A percentile compares a stretch with the other conserved stretches of the same genome.
These are phyloP conservation scores for Denticeps clupeoides DNA, from an alignment of 2,797 vertebrate genomes.

Conservation along the genomic window DNA sequence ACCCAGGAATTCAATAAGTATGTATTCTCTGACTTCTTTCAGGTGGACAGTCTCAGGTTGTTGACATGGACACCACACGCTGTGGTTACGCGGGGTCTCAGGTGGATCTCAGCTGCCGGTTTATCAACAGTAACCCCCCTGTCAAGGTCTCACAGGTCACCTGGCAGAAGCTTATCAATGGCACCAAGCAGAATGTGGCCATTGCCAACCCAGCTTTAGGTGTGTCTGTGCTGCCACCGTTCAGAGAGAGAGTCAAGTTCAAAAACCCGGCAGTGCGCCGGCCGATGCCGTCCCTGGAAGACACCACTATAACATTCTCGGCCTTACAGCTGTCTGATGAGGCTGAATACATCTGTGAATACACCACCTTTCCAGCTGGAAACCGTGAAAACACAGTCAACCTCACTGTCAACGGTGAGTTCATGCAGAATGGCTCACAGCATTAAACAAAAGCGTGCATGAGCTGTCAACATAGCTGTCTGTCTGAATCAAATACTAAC, in stretches of 20 bases:
- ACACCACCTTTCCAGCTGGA: constrained; percentile 88
- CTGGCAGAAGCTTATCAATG: constrained; percentile 90
- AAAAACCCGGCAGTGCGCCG: constrained; percentile 73
- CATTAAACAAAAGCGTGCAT: too few relatives aligned
- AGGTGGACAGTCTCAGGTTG: constrained; percentile 70
- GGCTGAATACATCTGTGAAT: constrained; percentile 92
- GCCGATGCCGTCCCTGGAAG: constrained; percentile 71
- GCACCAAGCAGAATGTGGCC: constrained; percentile 89
- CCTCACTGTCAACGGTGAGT: constrained; percentile 84
- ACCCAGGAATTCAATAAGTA: constrained; percentile 4
- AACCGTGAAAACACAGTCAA: constrained; percentile 90
- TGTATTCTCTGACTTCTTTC: constrained; percentile 1
- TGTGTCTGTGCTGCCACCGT: constrained; percentile 77
- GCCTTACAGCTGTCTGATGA: constrained; percentile 80
- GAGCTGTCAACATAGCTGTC: too few relatives aligned
- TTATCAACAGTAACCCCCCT: constrained; percentile 72
- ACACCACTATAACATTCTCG: constrained; percentile 83
- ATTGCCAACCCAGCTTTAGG: constrained; percentile 90
- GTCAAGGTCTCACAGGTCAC: constrained; percentile 95
- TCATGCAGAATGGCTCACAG: background rate
- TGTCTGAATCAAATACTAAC: too few relatives aligned
- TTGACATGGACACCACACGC: constrained; percentile 79
- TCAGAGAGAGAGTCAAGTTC: constrained; percentile 78
- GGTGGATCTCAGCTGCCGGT: constrained; percentile 80
- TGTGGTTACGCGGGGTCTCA: constrained; percentile 78